Conservation (phyloP, 2,113 vertebrate species). For the Platysternon megacephalum region DNA sequence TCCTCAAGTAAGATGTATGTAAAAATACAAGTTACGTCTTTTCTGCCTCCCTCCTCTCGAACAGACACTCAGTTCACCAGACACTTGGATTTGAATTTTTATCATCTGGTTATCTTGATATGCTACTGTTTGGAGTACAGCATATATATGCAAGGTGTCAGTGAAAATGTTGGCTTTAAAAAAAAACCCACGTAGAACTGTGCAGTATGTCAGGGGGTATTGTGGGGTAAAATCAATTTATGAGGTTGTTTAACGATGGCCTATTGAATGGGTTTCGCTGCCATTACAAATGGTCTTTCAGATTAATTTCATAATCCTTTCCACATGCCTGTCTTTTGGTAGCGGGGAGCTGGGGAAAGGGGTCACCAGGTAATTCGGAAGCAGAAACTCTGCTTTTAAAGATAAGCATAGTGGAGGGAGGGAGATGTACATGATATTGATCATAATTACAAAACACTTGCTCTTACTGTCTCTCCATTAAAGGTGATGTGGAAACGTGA, state of each 20-base stretch:
- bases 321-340: not conserved
- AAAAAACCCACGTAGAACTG: not conserved
- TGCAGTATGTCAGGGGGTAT: not conserved
- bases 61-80: not conserved
- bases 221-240: not conserved
- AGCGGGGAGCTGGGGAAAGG: not conserved
- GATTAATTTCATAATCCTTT: not conserved
- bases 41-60: not conserved
- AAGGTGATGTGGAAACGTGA: slow-evolving; percentile 18
- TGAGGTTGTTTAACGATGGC: not conserved
- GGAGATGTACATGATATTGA: not conserved
- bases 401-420: not conserved
- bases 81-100: not conserved
- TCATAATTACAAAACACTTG: slow-evolving; percentile 29
- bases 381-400: not conserved
- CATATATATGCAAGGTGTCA: rapidly evolving
- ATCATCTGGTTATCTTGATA: not conserved
- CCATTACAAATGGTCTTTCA: not conserved
- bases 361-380: not conserved
- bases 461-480: slow-evolving; percentile 21
- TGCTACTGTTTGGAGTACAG: not conserved
- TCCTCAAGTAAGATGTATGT: not conserved
- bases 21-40: rapidly evolving
- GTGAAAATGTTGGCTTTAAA: not conserved
- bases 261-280: not conserved